Percentiles rank a stretch among this genome's conserved stretches.
Evolutionary conservation across 2,113 vertebrate species (phyloP).

Genomic region (Thymallus thymallus): DNA sequence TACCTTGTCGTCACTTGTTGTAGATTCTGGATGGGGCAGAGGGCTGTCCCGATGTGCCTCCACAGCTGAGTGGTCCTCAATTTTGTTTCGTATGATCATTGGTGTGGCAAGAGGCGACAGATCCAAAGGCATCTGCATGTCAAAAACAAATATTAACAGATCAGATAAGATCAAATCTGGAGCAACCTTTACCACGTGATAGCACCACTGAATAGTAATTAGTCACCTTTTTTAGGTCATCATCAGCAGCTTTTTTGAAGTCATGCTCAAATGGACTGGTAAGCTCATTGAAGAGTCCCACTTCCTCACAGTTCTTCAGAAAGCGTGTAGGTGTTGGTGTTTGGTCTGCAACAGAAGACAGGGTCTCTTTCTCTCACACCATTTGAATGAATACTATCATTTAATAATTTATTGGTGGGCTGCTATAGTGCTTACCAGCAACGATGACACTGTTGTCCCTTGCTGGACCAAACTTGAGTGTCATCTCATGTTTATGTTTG

Average conservation of each 20-base stretch:
- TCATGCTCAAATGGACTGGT: slow-evolving; percentile 98
- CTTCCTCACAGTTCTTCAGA: slow-evolving; percentile 99
- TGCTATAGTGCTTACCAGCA: slow-evolving; percentile 81
- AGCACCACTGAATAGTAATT: neutral
- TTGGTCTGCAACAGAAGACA: slow-evolving; percentile 84
- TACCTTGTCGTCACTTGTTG: slow-evolving; percentile 95
- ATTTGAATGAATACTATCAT: neutral
- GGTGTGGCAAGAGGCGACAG: slow-evolving; percentile 95
- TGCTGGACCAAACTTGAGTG: slow-evolving; percentile 98
- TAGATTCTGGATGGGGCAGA: slow-evolving; percentile 96
- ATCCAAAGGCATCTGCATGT: slow-evolving; percentile 89
- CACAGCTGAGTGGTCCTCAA: slow-evolving; percentile 82
- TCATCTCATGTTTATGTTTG: slow-evolving; percentile 99
- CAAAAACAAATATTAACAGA: slow-evolving; percentile 14
- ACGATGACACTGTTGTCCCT: slow-evolving; percentile 97
- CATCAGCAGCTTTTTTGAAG: slow-evolving; percentile 96
- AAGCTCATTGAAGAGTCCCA: slow-evolving; percentile 96
- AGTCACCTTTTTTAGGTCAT: slow-evolving; percentile 95
- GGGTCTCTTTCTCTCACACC: slow-evolving; percentile 4
- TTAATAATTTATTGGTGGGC: neutral
- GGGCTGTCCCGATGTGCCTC: slow-evolving; percentile 92
- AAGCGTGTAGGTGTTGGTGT: slow-evolving; percentile 98
- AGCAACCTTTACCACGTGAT: neutral
- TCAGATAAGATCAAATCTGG: neutral
- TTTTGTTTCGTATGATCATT: slow-evolving; percentile 90